Base-by-base conservation (phyloP, 2,797 vertebrate species). In the Dicrostonyx torquatus region DNA sequence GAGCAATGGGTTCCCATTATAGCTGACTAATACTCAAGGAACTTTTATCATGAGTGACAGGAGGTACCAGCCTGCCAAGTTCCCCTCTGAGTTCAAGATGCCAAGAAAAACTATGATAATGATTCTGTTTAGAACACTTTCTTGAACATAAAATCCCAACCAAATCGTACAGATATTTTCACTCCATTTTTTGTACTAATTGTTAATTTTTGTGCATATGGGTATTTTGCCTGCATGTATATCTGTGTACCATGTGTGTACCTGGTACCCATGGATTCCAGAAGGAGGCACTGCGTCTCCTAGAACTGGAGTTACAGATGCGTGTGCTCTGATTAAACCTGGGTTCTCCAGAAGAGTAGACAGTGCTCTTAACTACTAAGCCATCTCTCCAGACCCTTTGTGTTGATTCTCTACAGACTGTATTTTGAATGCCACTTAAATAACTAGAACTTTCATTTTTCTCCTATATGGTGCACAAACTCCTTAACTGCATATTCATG, bases 121-220 rank as follows among this genome's bases (percentile, higher is more conserved):
- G 60, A 87, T n/a, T 62, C n/a, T 85, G 13, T 62, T 60, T 87
- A 55, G 58, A 76, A 5, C 2, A 73, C 83, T 93, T 31, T 62
- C 48, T 37, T 64, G n/a, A 88, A 87, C 14, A 8, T 14, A 96
- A 34, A 8, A 90, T 34, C 40, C 62, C 64, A 93, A 55, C 24
- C 45, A 89, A 93, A 91, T 87, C 90, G 79, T 29, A 43, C 3
- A 77, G 20, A 64, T 92, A 53, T 93, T 86, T 55, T 53, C n/a
- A 18, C 58, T 34, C n/a, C 3, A 20, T 85, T 89, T 86, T 77
- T 87, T 84, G 53, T 60, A 12, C 55, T 86, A 34, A 48, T 40
- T 87, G 37, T 73, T 92, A 60, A 76, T 37, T 76, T 53, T 34
- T 85, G 10, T 68, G 3, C 48, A 34, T 26, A 15, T 68, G 43